Base-by-base conservation (phyloP, 2,888 invertebrate genomes). In the Charanyca ferruginea region DNA sequence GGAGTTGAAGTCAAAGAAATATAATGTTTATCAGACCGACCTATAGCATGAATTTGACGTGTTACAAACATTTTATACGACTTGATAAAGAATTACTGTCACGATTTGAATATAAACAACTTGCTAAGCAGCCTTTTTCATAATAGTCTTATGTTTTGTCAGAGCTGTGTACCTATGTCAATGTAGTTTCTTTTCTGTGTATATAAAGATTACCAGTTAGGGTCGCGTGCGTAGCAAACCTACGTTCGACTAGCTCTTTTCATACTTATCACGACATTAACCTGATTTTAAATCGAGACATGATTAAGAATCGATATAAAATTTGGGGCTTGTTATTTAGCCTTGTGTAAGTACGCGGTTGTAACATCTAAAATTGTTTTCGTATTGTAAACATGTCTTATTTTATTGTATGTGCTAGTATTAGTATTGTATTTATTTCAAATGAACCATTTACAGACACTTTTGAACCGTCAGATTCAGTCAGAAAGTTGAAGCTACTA, bases 41-140 rank as follows among this genome's bases (percentile, higher is more conserved):
- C 16, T 5, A 3, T 4, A 1, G 16, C 38, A 16, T 38, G 3
- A 16, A 38, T 4, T 16, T 13, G 16, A 38, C 16, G 38, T 38
- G 38, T 16, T 2, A 38, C 2, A n/a, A 3, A 1, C 9, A 16
- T 13, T 28, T 59, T 22, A 6, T 38, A 55, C 5, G 11, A 32
- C 20, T 32, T 45, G 11, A 41, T 42, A 23, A 22, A n/a, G n/a
- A n/a, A 28, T 16, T 9, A 3, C 11, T 23, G 9, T 16, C n/a
- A 18, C 18, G 16, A n/a, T 41, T 22, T 25, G 4, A 61, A 32
- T 22, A 2, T 35, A 38, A 2, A 23, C 22, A 58, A 47, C 35
- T 61, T 42, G 25, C 62, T 42, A 42, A 48, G 22, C 32, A 48
- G 42, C 18, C 3, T 3, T 6, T 60, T 70, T 60, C 32, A 20